A percentile compares a stretch with the other conserved stretches of the same genome.
These are phyloP conservation scores for Acleris cristana DNA, from an alignment of 2,888 invertebrate genomes.

Conservation along the genomic window DNA sequence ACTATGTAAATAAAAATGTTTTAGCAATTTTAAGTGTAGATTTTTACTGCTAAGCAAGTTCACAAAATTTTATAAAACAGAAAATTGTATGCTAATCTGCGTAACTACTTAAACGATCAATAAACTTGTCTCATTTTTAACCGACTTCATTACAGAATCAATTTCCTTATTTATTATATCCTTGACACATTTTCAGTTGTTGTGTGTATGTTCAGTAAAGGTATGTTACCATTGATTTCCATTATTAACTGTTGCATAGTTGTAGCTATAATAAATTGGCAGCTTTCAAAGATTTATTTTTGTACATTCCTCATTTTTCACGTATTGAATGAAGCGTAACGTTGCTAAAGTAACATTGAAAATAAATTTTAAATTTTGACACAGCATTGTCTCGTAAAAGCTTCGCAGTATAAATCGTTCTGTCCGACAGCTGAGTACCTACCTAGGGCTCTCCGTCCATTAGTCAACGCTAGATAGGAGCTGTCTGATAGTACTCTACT, in stretches of 20 bases:
- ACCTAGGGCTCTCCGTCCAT: conserved; percentile 18
- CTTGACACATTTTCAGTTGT: too few relatives aligned
- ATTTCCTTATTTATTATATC: too few relatives aligned
- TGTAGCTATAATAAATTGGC: not conserved
- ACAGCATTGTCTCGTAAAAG: conserved; percentile 4
- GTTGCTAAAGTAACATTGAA: not conserved
- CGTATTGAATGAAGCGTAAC: not conserved
- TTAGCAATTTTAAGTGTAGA: too few relatives aligned
- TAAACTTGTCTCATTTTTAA: too few relatives aligned
- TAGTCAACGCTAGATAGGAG: conserved; percentile 15
- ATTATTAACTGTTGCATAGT: not conserved
- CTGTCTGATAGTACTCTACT: not conserved
- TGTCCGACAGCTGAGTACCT: not conserved
- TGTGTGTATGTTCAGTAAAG: not conserved
- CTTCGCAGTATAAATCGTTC: conserved; percentile 11
- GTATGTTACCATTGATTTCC: not conserved
- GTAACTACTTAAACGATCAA: too few relatives aligned
- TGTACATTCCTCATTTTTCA: conserved; percentile 2
- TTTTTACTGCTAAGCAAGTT: too few relatives aligned
- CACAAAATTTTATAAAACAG: too few relatives aligned
- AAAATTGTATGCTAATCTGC: too few relatives aligned
- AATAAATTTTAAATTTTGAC: conserved; percentile 4
- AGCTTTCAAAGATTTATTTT: not conserved
- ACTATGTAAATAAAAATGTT: too few relatives aligned
- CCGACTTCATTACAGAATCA: too few relatives aligned